Evolutionary conservation across 2,797 vertebrate species (phyloP).

Genomic region (Squalus acanthias): DNA sequence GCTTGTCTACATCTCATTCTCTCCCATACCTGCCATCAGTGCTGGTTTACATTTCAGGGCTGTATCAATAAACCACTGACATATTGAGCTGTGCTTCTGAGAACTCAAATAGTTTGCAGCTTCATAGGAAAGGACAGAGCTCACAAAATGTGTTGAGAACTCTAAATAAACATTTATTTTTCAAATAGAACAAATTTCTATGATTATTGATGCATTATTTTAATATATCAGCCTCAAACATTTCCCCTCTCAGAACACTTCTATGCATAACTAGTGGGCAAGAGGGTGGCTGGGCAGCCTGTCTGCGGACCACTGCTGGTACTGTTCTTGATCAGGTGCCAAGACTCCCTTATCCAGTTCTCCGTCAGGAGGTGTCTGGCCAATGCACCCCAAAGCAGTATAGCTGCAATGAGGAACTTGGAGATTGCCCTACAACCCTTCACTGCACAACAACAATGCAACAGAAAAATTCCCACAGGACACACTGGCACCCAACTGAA

Average conservation of each 20-base stretch:
- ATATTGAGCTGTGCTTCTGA: neutral
- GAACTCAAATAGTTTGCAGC: neutral
- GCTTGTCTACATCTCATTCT: neutral
- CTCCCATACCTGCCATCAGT: neutral
- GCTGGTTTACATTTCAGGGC: neutral
- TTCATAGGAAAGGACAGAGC: neutral
- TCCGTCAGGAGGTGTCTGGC: neutral
- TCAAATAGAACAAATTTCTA: neutral
- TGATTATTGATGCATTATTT: neutral
- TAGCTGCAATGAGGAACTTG: neutral
- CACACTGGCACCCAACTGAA: neutral
- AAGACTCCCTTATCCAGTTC: neutral
- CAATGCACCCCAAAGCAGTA: neutral
- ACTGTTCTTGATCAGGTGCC: neutral
- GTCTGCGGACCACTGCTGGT: neutral
- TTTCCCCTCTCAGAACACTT: neutral
- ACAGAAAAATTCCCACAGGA: neutral
- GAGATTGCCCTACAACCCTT: neutral
- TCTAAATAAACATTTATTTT: neutral
- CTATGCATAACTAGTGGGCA: neutral
- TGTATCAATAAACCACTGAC: neutral
- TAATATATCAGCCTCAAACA: neutral
- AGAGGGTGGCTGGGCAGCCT: neutral
- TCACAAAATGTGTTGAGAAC: neutral
- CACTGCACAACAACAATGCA: neutral